Evolutionary conservation across 2,113 vertebrate species (phyloP).

Genomic region (Indri indri): DNA sequence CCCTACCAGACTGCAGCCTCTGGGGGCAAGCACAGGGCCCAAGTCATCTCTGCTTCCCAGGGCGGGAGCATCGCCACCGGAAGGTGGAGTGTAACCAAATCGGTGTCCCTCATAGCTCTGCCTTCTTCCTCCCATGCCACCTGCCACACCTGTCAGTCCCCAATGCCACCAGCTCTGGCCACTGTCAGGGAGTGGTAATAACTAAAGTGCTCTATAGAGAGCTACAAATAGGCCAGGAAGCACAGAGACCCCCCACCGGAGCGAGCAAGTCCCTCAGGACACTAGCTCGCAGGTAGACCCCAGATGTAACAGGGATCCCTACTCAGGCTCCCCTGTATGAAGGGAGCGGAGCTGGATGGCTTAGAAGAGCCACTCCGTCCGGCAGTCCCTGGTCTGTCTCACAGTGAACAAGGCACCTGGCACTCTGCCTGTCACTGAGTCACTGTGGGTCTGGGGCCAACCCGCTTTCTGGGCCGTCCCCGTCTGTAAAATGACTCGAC

Average conservation of each 20-base stretch:
- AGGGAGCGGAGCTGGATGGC: background rate
- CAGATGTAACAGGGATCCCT: rapidly evolving
- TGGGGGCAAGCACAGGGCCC: background rate
- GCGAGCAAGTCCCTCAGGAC: rapidly evolving
- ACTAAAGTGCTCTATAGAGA: background rate
- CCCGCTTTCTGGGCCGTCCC: background rate
- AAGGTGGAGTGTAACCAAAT: background rate
- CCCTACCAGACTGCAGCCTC: background rate
- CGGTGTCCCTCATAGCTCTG: background rate
- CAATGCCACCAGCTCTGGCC: background rate
- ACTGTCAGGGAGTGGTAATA: background rate
- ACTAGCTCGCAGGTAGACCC: background rate
- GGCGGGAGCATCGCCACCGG: background rate
- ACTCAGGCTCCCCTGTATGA: background rate
- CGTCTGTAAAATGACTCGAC: background rate
- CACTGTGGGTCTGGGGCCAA: background rate
- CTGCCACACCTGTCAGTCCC: background rate
- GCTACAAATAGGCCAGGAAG: background rate
- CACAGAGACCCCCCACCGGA: background rate
- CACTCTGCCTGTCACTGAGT: background rate
- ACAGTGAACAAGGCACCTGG: background rate
- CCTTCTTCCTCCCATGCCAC: background rate
- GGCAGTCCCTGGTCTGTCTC: background rate
- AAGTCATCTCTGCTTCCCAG: background rate
- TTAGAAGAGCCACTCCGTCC: background rate